Percentiles rank a stretch among this genome's conserved stretches.
These are phyloP conservation scores for Triplophysa yarkandensis DNA, from an alignment of 2,797 vertebrate species.

Conservation along the genomic window DNA sequence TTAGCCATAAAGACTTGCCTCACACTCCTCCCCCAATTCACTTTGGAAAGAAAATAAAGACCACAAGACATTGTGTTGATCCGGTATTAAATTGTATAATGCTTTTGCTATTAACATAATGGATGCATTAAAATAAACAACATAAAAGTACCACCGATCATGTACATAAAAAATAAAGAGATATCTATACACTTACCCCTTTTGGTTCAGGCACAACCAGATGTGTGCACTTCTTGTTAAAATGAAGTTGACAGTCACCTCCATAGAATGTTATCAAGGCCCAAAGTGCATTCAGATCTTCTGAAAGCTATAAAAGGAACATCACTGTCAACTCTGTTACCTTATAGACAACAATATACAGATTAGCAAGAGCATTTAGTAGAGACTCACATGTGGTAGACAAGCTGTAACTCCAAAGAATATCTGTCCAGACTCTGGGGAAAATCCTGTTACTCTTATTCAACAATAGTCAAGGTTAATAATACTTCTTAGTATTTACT, in stretches of 20 bases:
- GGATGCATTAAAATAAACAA: too few species aligned
- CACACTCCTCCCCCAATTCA: conserved; percentile 1
- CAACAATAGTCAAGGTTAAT: conserved; percentile 69
- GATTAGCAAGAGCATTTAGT: neutral
- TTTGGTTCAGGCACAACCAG: conserved; percentile 92
- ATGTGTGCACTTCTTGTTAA: conserved; percentile 95
- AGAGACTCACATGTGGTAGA: conserved; percentile 85
- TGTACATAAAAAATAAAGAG: neutral
- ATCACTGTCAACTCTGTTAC: neutral
- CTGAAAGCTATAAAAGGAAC: conserved; percentile 77
- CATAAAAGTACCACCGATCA: too few species aligned
- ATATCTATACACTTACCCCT: conserved; percentile 80
- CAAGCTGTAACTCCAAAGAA: conserved; percentile 95
- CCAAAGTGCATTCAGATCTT: conserved; percentile 90
- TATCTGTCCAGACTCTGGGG: conserved; percentile 92
- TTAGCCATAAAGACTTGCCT: conserved; percentile 32
- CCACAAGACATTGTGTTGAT: neutral
- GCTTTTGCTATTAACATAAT: neutral
- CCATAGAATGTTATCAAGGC: conserved; percentile 94
- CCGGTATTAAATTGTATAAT: neutral
- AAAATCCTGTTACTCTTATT: conserved; percentile 94
- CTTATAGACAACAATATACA: neutral
- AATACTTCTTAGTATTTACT: too few species aligned
- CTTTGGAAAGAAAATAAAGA: neutral
- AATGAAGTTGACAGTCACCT: conserved; percentile 90